A percentile compares a stretch with the other conserved stretches of the same genome.
Conservation (phyloP, 2,888 invertebrate genomes). For the Epistrophella euchroma region DNA sequence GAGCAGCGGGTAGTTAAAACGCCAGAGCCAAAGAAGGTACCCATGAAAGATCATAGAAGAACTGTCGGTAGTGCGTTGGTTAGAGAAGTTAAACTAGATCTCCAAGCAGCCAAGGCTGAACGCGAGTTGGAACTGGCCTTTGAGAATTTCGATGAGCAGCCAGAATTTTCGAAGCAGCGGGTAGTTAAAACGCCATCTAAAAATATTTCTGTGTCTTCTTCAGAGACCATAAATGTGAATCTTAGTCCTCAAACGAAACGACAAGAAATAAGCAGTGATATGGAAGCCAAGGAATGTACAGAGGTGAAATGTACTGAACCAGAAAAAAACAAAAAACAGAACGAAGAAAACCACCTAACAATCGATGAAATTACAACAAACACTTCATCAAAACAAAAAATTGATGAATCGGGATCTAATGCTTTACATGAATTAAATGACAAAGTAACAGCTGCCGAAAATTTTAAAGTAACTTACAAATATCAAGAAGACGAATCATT, state of each 20-base stretch:
- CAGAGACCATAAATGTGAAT: not conserved
- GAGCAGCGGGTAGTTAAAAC: constrained; percentile 5
- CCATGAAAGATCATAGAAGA: constrained; percentile 11
- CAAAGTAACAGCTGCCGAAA: not conserved
- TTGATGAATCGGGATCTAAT: not conserved
- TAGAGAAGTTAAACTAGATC: not conserved
- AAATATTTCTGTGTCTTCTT: no score
- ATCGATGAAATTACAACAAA: not conserved
- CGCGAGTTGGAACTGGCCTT: constrained; percentile 19
- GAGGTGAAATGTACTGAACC: not conserved
- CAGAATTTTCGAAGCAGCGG: not conserved
- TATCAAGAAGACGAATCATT: not conserved
- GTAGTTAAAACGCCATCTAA: constrained; percentile 6
- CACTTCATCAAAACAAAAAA: not conserved
- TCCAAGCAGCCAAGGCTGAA: constrained; percentile 35
- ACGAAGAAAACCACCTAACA: not conserved
- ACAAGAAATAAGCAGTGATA: not conserved
- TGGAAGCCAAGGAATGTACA: not conserved
- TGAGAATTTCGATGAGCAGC: constrained; percentile 48
- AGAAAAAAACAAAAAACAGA: not conserved
- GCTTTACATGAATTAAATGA: not conserved
- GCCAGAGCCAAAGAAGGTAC: constrained; percentile 11
- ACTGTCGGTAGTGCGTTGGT: constrained; percentile 30
- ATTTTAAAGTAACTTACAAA: not conserved
- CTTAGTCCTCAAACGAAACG: no score